Base-by-base conservation (phyloP, 2,888 invertebrate species). In the Leptopilina drosophilae region DNA sequence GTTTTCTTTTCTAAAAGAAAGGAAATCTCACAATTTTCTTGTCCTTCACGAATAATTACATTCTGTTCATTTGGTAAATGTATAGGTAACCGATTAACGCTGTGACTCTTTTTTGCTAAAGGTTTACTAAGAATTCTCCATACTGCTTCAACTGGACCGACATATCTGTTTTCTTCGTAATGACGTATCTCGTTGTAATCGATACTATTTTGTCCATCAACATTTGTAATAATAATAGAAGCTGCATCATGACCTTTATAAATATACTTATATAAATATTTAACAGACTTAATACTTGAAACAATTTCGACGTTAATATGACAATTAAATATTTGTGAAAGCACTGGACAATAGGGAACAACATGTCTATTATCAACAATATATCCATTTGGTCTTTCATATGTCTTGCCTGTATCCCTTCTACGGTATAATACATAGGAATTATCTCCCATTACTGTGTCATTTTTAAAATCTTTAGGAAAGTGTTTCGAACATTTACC, bases 301-400 rank as follows among this genome's bases (percentile, higher is more conserved):
- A 33, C 33, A 33, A 33, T 33, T 33, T 33, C 33, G 33, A 33
- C 33, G 81, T 88, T 88, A 20, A 88, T 86, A 77, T 88, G 88
- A 66, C 82, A 83, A 79, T 87, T 84, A 73, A 87, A 87, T 76
- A 69, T 75, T 6, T 33, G 33, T 14, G 77, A 83, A 46, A 85
- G 76, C 20, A 42, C 46, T 14, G 82, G 82, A 78, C 78, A 78
- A 67, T 82, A 89, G 15, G 88, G 89, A 12, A 91, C 90, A 42
- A 89, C 87, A 84, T 86, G 88, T 14, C 85, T 80, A 81, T 90
- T 91, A 79, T 90, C 88, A 14, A 89, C 82, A 65, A 76, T 64
- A 75, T 82, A 81, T 69, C 82, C 84, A 15, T 64, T 53, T 49
- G 62, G 64, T 59, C 83, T 81, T 78, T 81, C 79, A 77, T 84